Evolutionary conservation across 2,113 vertebrate genomes (phyloP), one percentile per base, ranked within the genome.

Genomic region (Epinephelus lanceolatus): DNA sequence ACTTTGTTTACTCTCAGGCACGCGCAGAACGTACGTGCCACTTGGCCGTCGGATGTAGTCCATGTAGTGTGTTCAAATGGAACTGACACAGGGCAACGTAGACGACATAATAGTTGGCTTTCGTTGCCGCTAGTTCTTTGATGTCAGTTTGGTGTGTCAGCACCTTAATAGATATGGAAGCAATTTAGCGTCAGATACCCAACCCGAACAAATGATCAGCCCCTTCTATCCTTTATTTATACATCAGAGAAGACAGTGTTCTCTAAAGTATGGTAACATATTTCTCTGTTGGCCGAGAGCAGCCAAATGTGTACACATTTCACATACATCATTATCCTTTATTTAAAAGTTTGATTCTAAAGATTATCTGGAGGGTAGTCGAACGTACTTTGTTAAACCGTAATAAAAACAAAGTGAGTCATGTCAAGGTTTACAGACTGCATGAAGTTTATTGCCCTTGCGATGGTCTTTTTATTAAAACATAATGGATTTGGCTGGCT

Each of bases 401-500:
- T 59, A 68, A 33, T 80, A 76, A 74, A 66, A 67, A 76, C 17
- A 79, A 71, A 78, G 78, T 45, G 18, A 66, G 30, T 49, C 5
- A 21, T 69, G 78, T 78, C 25, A 62, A 67, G 75, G 77, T 88
- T 84, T 76, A 76, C 56, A 83, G 78, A 80, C 55, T 77, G 47
- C 13, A 30, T 76, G 62, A 74, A 61, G 53, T 89, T 78, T 81
- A 82, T 65, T 81, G 68, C 45, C 49, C 23, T 47, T 42, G 30
- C 2, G 0, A 75, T 84, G 47, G 59, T 79, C 51, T 79, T 83
- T 87, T 92, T 84, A 87, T 87, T 86, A 85, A 88, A 80, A 74
- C 45, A 12, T 80, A 90, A 88, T 89, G 78, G 84, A 79, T 88
- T 77, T 81, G 80, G 37, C 71, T 51, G 25, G 67, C 37, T n/a